These are phyloP conservation scores for Tiliacea aurago DNA, from an alignment of 2,888 invertebrate genomes.

Conservation along the genomic window DNA sequence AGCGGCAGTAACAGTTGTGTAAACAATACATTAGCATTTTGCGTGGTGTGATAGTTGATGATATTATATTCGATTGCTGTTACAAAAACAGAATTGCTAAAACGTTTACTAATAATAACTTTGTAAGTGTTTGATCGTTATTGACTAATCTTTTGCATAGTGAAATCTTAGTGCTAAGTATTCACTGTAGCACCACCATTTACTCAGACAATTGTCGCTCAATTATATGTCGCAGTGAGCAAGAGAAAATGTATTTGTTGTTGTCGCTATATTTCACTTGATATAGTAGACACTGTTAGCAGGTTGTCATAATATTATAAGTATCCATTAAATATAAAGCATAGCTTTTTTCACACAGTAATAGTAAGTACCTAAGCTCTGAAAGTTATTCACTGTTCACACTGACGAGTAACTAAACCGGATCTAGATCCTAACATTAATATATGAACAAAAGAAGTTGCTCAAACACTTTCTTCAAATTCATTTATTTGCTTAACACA, in stretches of 20 bases:
- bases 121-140: conserved; percentile 14
- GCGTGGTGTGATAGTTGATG: conserved; percentile 52
- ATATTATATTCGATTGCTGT: conserved; percentile 41
- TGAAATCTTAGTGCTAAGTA: conserved; percentile 28
- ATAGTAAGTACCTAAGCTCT: conserved; percentile 2
- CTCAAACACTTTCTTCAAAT: neutral
- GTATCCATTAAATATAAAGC: neutral
- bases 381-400: neutral
- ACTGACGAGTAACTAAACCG: conserved; percentile 4
- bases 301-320: neutral
- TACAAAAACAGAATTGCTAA: conserved; percentile 46
- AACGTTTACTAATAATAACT: conserved; percentile 27
- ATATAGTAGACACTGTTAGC: conserved; percentile 3
- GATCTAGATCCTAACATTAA: conserved; percentile 13
- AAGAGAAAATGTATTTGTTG: conserved; percentile 17
- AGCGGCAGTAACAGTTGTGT: conserved; percentile 69
- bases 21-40: conserved; percentile 71
- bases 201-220: conserved; percentile 20
- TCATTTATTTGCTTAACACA: no score
- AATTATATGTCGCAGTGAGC: conserved; percentile 13
- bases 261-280: conserved; percentile 1
- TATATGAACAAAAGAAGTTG: conserved; percentile 4
- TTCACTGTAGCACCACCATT: neutral
- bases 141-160: conserved; percentile 17
- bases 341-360: neutral